phyloP scores from a whole-genome alignment of 2,888 invertebrate species.

The Nineta flava region DNA sequence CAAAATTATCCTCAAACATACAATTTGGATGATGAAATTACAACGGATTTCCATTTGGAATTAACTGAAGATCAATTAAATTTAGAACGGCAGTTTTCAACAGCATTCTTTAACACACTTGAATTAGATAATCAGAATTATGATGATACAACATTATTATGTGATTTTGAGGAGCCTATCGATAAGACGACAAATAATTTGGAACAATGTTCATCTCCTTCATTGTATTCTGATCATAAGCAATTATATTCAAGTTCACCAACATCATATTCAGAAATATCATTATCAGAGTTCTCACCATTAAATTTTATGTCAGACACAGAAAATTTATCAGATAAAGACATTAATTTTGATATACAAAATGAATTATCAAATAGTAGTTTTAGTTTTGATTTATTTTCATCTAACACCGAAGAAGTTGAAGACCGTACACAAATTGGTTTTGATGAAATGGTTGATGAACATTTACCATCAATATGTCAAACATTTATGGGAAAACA shows the following conservation, averaged over 20 bases:
- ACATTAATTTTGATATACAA: constrained; percentile 1
- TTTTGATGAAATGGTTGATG: constrained; percentile 1
- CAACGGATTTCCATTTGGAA: not conserved
- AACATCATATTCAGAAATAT: constrained; percentile 1
- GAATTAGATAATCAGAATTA: not conserved
- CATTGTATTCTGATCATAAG: constrained; percentile 16
- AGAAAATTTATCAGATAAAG: constrained; percentile 4
- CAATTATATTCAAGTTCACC: constrained; percentile 4
- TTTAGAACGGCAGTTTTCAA: constrained; percentile 4
- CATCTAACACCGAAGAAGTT: constrained; percentile 16
- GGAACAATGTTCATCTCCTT: constrained; percentile 14
- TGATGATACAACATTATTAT: not conserved
- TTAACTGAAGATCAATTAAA: constrained; percentile 1
- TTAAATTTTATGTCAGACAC: constrained; percentile 1
- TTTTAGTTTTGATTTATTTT: constrained; percentile 17
- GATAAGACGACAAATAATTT: not conserved
- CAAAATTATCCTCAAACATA: not conserved
- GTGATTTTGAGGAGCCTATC: constrained; percentile 3
- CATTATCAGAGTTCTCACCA: constrained; percentile 5
- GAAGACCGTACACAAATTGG: constrained; percentile 13
- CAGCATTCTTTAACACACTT: constrained; percentile 4
- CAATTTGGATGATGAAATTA: not conserved
- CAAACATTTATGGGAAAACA: constrained; percentile 6
- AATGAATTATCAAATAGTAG: constrained; percentile 17
- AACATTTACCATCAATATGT: constrained; percentile 7